Conservation (phyloP, 2,113 vertebrate genomes). For the Alethe castanea region DNA sequence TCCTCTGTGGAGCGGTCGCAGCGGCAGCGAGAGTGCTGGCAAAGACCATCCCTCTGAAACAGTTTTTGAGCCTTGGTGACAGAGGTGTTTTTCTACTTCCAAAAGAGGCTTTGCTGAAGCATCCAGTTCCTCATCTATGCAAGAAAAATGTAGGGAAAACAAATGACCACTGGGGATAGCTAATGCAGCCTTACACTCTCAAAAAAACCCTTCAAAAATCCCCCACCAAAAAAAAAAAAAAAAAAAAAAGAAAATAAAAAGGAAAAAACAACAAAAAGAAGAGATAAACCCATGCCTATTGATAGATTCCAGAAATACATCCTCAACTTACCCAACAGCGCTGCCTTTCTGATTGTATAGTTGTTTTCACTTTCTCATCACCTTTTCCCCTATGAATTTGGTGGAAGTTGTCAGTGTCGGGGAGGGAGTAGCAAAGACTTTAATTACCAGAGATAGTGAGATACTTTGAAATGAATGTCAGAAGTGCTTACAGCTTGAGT, state of each 20-base stretch:
- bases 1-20: neutral
- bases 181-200: neutral
- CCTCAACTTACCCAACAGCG: neutral
- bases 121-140: slow-evolving; percentile 57
- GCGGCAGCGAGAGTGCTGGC: slow-evolving; percentile 32
- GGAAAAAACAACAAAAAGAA: neutral
- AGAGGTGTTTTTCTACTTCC: slow-evolving; percentile 49
- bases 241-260: neutral
- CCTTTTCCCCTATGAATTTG: neutral
- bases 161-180: neutral
- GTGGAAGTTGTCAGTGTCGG: neutral
- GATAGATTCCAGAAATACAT: slow-evolving; percentile 27
- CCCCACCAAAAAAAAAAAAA: neutral
- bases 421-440: neutral
- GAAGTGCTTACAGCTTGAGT: slow-evolving; percentile 12
- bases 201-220: neutral
- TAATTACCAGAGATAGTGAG: neutral
- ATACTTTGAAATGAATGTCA: neutral
- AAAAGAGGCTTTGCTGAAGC: slow-evolving; percentile 25
- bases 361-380: neutral
- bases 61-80: slow-evolving; percentile 70
- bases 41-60: slow-evolving; percentile 52
- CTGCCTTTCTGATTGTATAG: slow-evolving; percentile 34
- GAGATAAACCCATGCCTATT: neutral
- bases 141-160: slow-evolving; percentile 59